Evolutionary conservation across 2,797 vertebrate species (phyloP).

Genomic region (Enteromius radiatus): DNA sequence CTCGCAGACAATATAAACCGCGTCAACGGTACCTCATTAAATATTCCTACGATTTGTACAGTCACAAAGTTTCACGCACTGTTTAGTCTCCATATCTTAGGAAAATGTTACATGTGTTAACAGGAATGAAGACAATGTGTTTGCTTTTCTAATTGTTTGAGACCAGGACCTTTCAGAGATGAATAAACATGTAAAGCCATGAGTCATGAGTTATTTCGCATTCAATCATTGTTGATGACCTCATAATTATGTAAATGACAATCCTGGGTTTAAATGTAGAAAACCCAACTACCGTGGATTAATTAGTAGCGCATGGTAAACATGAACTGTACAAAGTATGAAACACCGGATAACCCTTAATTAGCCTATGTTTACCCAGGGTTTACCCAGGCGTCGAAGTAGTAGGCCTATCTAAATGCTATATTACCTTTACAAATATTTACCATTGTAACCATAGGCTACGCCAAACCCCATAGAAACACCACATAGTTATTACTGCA

Average conservation of each 20-base stretch:
- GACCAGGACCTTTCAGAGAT: not conserved
- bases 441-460: not conserved
- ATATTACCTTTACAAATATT: not conserved
- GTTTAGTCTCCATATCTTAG: not conserved
- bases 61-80: not conserved
- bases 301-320: not conserved
- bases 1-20: not conserved
- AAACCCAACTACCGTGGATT: not conserved
- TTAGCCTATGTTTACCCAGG: not conserved
- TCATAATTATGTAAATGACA: not conserved
- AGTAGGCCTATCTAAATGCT: not conserved
- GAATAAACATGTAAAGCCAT: not conserved
- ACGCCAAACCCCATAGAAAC: not conserved
- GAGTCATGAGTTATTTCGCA: not conserved
- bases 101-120: not conserved
- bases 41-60: not conserved
- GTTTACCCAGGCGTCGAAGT: slow-evolving; percentile 3
- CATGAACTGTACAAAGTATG: not conserved
- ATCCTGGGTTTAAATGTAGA: not conserved
- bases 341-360: not conserved
- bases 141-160: not conserved
- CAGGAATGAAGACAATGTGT: not conserved
- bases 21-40: not conserved
- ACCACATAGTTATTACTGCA: not conserved
- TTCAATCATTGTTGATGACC: not conserved